phyloP scores from a whole-genome alignment of 2,797 vertebrate genomes.

The Myotis myotis region DNA sequence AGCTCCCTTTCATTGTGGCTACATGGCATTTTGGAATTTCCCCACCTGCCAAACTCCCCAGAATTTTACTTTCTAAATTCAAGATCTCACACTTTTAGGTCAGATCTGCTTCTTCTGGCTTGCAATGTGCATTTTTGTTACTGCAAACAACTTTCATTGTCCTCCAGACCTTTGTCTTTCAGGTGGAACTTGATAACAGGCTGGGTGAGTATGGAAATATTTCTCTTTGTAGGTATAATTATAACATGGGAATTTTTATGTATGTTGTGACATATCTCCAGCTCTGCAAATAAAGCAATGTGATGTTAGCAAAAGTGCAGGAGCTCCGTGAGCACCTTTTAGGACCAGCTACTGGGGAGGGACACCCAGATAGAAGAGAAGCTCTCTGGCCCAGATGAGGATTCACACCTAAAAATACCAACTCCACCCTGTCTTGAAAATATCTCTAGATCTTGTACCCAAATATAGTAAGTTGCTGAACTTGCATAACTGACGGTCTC shows the following conservation, averaged over 20 bases:
- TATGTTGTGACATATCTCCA: constrained; percentile 15
- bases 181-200: constrained; percentile 54
- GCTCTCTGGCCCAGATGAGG: neutral
- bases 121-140: neutral
- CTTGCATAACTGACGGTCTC: neutral
- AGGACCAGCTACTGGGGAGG: neutral
- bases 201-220: constrained; percentile 48
- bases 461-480: neutral
- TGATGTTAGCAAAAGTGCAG: neutral
- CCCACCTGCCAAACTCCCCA: neutral
- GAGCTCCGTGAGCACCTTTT: neutral
- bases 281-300: constrained; percentile 41
- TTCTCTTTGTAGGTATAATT: constrained; percentile 66
- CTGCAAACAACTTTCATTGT: constrained; percentile 47
- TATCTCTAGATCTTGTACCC: neutral
- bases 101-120: neutral
- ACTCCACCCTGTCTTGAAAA: neutral
- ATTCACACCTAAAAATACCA: neutral
- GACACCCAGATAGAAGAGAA: neutral
- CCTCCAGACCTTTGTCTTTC: neutral
- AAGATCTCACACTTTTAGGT: neutral
- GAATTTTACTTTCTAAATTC: neutral
- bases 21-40: neutral
- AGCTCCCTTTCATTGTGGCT: constrained; percentile 37
- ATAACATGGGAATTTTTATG: constrained; percentile 57